A percentile compares a stretch with the other conserved stretches of the same genome.
These are phyloP conservation scores for Aricia artaxerxes DNA, from an alignment of 2,888 invertebrate species.

Conservation along the genomic window DNA sequence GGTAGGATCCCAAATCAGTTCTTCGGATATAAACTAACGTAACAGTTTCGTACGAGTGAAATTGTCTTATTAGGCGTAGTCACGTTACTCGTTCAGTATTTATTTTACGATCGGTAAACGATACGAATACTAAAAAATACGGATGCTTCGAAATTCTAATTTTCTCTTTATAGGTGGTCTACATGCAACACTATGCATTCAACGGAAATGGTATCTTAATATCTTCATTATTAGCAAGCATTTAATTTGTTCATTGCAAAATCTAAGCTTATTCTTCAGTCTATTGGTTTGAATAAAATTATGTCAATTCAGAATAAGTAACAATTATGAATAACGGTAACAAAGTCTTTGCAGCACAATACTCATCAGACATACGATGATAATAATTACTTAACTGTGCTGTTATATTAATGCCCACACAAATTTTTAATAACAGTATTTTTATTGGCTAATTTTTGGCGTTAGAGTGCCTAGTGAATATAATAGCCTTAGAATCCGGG, in stretches of 20 bases:
- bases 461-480: too few species aligned
- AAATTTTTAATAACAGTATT: too few species aligned
- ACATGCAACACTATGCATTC: not conserved
- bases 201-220: not conserved
- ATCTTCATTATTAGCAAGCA: not conserved
- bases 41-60: slow-evolving; percentile 51
- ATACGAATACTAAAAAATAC: slow-evolving; percentile 36
- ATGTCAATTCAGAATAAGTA: too few species aligned
- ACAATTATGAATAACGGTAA: too few species aligned
- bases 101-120: slow-evolving; percentile 39
- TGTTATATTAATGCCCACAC: too few species aligned
- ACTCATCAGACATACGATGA: too few species aligned
- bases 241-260: not conserved
- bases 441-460: too few species aligned
- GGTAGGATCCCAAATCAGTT: not conserved
- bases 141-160: slow-evolving; percentile 19
- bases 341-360: too few species aligned
- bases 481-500: too few species aligned
- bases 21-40: not conserved
- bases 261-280: too few species aligned
- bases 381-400: too few species aligned
- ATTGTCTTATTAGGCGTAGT: slow-evolving; percentile 57
- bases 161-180: slow-evolving; percentile 4
- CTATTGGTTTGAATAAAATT: too few species aligned
- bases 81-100: slow-evolving; percentile 52